Percentiles rank a stretch among this genome's conserved stretches.
These are phyloP conservation scores for Aphidius ervi DNA, from an alignment of 1,140 invertebrate species.

Conservation along the genomic window DNA sequence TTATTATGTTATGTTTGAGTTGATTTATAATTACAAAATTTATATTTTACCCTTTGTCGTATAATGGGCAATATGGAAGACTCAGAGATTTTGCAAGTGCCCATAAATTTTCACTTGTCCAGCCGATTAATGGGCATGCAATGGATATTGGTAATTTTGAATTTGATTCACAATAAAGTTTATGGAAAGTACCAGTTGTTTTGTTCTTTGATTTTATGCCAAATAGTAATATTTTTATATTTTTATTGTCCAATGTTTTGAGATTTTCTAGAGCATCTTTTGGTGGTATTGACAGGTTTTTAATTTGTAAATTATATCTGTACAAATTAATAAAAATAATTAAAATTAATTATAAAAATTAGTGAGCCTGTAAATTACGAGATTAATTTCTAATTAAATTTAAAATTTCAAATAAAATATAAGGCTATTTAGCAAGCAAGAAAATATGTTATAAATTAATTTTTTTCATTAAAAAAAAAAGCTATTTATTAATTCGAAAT, in stretches of 20 bases:
- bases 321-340: conserved; percentile 10
- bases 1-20: background rate
- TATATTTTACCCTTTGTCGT: conserved; percentile 15
- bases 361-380: no score
- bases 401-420: no score
- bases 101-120: conserved; percentile 27
- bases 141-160: conserved; percentile 12
- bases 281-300: conserved; percentile 12
- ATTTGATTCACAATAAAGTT: background rate
- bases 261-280: conserved; percentile 22
- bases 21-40: no score
- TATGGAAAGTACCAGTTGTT: conserved; percentile 1
- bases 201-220: conserved; percentile 21
- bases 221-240: conserved; percentile 33
- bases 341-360: no score
- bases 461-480: background rate
- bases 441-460: background rate
- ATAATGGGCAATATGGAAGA: conserved; percentile 23
- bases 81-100: conserved; percentile 27
- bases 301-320: conserved; percentile 32
- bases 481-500: no score
- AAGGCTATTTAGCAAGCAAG: no score
- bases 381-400: no score
- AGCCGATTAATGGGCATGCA: conserved; percentile 27
- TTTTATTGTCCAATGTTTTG: conserved; percentile 14